These are phyloP conservation scores for Adoxophyes honmai DNA, from an alignment of 1,140 invertebrate species.

Conservation along the genomic window DNA sequence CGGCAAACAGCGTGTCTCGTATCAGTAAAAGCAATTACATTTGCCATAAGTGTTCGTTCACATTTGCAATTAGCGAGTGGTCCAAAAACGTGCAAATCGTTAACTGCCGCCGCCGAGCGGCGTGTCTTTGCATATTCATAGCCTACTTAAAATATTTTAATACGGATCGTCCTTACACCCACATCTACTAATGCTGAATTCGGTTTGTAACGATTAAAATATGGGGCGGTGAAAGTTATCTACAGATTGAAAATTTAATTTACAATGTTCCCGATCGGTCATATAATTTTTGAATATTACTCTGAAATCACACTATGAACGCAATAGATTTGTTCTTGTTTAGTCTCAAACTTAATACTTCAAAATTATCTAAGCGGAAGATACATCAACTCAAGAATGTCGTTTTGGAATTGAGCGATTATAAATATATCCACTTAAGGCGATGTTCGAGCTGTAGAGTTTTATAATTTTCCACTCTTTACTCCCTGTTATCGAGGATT, in stretches of 20 bases:
- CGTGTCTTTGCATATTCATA: constrained; percentile 76
- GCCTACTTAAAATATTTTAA: constrained; percentile 77
- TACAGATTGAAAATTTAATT: too few species aligned
- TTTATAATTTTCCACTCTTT: constrained; percentile 67
- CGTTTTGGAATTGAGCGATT: constrained; percentile 26
- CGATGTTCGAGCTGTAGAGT: constrained; percentile 46
- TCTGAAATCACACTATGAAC: too few species aligned
- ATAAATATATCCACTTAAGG: constrained; percentile 32
- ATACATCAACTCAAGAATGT: background rate
- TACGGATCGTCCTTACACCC: constrained; percentile 57
- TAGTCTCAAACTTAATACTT: too few species aligned
- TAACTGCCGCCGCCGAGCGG: constrained; percentile 57
- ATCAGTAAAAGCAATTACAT: constrained; percentile 72
- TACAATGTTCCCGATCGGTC: too few species aligned
- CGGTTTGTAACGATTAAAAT: constrained; percentile 59
- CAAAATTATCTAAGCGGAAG: too few species aligned
- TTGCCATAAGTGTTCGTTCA: constrained; percentile 69
- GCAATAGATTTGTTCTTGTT: too few species aligned
- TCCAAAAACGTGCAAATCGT: constrained; percentile 75
- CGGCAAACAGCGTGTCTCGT: constrained; percentile 48
- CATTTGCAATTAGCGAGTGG: constrained; percentile 73
- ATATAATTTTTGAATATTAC: too few species aligned
- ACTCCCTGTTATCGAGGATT: constrained; percentile 63
- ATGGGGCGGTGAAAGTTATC: constrained; percentile 16
- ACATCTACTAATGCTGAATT: constrained; percentile 69